A percentile compares a stretch with the other conserved stretches of the same genome.
Evolutionary conservation across 2,113 vertebrate genomes (phyloP).

Genomic region (Prionailurus viverrinus): DNA sequence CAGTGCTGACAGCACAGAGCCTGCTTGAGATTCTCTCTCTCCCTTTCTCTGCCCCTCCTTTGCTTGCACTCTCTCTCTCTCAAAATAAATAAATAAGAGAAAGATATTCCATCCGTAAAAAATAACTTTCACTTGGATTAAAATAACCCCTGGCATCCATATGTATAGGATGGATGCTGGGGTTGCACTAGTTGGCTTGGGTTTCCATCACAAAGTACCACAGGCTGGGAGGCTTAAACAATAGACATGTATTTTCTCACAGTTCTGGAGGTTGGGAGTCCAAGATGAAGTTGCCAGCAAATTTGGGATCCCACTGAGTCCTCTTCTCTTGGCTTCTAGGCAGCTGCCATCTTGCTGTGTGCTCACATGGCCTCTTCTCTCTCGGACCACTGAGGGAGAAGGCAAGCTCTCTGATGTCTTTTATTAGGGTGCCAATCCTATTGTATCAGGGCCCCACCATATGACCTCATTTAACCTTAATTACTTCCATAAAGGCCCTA

Average conservation of each 20-base stretch:
- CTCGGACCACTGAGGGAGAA: neutral
- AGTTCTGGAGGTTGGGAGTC: neutral
- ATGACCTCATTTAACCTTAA: neutral
- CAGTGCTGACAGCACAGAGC: too few species aligned
- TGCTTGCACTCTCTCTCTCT: too few species aligned
- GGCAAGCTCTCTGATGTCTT: neutral
- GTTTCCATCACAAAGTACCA: neutral
- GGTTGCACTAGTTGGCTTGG: neutral
- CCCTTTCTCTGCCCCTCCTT: too few species aligned
- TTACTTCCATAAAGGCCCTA: neutral
- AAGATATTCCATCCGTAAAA: neutral
- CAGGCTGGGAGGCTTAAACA: neutral
- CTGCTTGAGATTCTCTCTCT: too few species aligned
- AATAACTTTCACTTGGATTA: neutral
- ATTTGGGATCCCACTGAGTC: neutral
- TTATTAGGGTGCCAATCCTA: neutral
- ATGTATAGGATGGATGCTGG: neutral
- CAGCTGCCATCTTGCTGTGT: neutral
- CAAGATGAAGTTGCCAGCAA: neutral
- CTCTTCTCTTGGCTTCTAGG: neutral
- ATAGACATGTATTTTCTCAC: neutral
- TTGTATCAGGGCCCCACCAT: neutral
- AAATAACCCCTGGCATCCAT: neutral
- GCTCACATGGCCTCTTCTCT: neutral
- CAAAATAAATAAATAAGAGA: too few species aligned